These are phyloP conservation scores for Eucriotettix oculatus DNA, from an alignment of 2,888 invertebrate species.

Conservation along the genomic window DNA sequence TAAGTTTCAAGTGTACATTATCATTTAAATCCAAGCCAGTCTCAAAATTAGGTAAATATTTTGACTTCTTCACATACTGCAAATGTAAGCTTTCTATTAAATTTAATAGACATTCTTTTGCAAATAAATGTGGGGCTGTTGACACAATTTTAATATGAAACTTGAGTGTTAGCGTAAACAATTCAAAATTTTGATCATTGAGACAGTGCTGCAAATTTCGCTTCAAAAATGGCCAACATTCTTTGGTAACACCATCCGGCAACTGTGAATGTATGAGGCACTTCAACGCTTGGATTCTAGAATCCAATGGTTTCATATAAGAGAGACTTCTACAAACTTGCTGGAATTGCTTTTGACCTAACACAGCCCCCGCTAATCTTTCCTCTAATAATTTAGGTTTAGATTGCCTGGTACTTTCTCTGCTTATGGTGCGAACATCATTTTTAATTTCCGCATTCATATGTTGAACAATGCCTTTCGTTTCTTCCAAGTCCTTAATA, in stretches of 20 bases:
- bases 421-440: neutral
- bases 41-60: neutral
- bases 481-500: constrained; percentile 3
- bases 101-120: neutral
- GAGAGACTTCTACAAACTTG: neutral
- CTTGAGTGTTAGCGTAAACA: neutral
- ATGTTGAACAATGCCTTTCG: constrained; percentile 1
- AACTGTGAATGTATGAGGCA: neutral
- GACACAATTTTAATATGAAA: neutral
- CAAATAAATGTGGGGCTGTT: neutral
- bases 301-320: neutral
- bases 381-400: neutral
- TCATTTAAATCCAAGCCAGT: neutral
- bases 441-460: neutral
- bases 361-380: neutral
- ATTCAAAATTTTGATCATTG: neutral
- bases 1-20: neutral
- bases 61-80: neutral
- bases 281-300: neutral
- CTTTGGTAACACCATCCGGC: neutral
- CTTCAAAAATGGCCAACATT: neutral
- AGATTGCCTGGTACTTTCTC: neutral
- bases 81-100: neutral
- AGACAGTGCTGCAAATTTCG: neutral
- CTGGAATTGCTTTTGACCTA: neutral